phyloP scores from a whole-genome alignment of 2,113 vertebrate species.

The Nycticebus coucang region DNA sequence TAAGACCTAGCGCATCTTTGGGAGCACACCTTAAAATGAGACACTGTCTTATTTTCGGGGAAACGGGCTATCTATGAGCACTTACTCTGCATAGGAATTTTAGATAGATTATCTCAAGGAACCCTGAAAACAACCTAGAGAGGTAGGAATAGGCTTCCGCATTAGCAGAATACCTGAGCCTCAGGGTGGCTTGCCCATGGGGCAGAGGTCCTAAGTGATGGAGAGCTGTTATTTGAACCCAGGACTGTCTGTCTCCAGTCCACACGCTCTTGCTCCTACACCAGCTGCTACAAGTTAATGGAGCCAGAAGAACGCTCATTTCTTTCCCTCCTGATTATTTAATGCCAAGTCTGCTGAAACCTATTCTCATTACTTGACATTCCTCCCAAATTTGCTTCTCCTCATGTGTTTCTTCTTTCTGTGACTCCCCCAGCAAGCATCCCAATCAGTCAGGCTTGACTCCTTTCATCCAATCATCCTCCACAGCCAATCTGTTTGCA shows the following conservation, averaged over 20 bases:
- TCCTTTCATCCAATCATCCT: constrained; percentile 7
- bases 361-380: neutral
- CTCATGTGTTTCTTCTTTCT: neutral
- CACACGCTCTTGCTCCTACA: neutral
- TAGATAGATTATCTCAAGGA: neutral
- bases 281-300: neutral
- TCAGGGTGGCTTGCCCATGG: neutral
- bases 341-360: neutral
- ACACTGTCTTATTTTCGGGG: too few species aligned
- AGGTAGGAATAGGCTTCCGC: neutral
- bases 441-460: neutral
- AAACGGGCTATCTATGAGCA: neutral
- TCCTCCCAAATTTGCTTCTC: constrained; percentile 28
- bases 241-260: neutral
- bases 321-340: neutral
- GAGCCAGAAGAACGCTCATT: neutral
- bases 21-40: too few species aligned
- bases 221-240: neutral
- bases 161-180: neutral
- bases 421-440: neutral
- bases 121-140: neutral
- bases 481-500: neutral
- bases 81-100: neutral
- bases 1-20: too few species aligned
- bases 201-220: neutral